A percentile compares a stretch with the other conserved stretches of the same genome.
phyloP scores from a whole-genome alignment of 2,113 vertebrate species.

The Planiliza haematocheilus region DNA sequence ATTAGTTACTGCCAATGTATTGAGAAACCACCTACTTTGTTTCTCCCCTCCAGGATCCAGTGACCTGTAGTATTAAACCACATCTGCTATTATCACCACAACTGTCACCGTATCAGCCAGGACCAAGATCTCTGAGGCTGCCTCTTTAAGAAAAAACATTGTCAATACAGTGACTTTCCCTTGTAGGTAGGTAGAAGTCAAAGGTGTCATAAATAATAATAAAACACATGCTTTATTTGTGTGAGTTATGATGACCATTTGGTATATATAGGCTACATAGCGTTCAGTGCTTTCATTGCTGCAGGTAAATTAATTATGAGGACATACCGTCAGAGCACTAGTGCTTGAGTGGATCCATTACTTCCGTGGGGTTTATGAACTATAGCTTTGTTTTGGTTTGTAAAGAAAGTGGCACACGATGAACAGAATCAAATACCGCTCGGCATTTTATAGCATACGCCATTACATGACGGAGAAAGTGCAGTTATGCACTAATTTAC shows the following conservation, averaged over 20 bases:
- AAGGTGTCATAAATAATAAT: conserved; percentile 45
- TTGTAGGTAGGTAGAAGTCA: background rate
- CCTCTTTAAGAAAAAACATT: too few relatives aligned
- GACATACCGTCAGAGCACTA: conserved; percentile 17
- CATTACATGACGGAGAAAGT: background rate
- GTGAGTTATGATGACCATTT: conserved; percentile 41
- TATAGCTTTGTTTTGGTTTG: conserved; percentile 10
- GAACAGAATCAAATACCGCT: background rate
- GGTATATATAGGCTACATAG: conserved; percentile 6
- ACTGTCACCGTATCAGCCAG: too few relatives aligned
- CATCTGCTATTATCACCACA: too few relatives aligned
- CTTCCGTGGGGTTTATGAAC: conserved; percentile 13
- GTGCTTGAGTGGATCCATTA: conserved; percentile 42
- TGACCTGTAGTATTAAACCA: too few relatives aligned
- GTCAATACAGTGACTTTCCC: too few relatives aligned
- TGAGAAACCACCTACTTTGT: too few relatives aligned
- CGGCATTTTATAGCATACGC: background rate
- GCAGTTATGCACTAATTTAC: background rate
- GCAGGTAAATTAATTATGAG: conserved; percentile 58
- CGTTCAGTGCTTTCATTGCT: conserved; percentile 32
- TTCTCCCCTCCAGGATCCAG: too few relatives aligned
- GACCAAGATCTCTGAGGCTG: too few relatives aligned
- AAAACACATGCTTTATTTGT: conserved; percentile 52
- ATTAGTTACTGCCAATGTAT: too few relatives aligned
- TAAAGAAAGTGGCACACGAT: conserved; percentile 7